These are phyloP conservation scores for Atherinomorus stipes DNA, from an alignment of 2,113 vertebrate species.

Conservation along the genomic window DNA sequence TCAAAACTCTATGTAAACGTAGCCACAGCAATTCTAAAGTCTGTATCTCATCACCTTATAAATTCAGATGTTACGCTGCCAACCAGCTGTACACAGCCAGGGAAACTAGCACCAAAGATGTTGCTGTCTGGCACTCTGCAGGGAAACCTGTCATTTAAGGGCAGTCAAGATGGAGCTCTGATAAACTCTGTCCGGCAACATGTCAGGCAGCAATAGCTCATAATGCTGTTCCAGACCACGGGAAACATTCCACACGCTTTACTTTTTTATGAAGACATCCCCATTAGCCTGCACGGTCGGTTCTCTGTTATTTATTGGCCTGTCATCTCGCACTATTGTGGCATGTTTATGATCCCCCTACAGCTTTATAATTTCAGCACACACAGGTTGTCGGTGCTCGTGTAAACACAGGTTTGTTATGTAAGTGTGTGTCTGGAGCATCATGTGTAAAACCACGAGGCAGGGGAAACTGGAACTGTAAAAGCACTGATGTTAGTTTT, in stretches of 20 bases:
- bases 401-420: slow-evolving; percentile 29
- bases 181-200: not conserved
- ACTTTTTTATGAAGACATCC: slow-evolving; percentile 4
- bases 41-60: too few species aligned
- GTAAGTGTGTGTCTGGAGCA: not conserved
- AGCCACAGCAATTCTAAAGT: too few species aligned
- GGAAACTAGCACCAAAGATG: not conserved
- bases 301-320: slow-evolving; percentile 22
- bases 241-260: slow-evolving; percentile 6
- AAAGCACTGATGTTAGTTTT: not conserved
- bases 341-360: slow-evolving; percentile 32
- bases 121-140: slow-evolving; percentile 6
- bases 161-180: not conserved
- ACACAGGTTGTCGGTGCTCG: not conserved
- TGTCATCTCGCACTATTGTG: slow-evolving; percentile 23
- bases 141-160: slow-evolving; percentile 4
- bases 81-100: not conserved
- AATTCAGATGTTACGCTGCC: too few species aligned
- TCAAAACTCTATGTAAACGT: too few species aligned
- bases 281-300: not conserved
- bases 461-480: not conserved
- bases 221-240: not conserved
- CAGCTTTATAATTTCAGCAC: slow-evolving; percentile 29
- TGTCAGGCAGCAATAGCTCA: not conserved
- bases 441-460: not conserved